Conservation (phyloP, 2,888 invertebrate genomes). For the Heliconius cydno region DNA sequence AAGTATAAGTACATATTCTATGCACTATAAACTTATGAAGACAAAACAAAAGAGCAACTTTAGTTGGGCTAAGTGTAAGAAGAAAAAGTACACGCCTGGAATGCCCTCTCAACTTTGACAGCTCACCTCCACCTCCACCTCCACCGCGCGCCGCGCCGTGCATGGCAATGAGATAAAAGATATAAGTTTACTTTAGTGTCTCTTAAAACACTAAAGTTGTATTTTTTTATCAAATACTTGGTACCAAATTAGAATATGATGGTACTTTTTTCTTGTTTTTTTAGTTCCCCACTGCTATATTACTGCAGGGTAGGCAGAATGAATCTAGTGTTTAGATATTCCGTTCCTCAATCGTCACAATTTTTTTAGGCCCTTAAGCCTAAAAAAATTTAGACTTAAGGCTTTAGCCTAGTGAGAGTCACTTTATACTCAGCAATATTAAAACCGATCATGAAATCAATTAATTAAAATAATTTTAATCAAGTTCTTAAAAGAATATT, state of each 20-base stretch:
- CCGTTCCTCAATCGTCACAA: too few relatives aligned
- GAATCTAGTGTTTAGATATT: too few relatives aligned
- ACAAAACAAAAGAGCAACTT: slow-evolving; percentile 11
- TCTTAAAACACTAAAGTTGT: not conserved
- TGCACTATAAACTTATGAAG: not conserved
- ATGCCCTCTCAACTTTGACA: slow-evolving; percentile 38
- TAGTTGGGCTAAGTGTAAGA: not conserved
- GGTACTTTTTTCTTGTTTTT: too few relatives aligned
- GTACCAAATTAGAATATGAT: not conserved
- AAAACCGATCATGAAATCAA: too few relatives aligned
- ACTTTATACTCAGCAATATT: not conserved
- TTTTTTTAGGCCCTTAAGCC: too few relatives aligned
- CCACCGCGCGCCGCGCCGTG: not conserved
- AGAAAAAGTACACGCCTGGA: slow-evolving; percentile 26
- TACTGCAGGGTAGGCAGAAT: too few relatives aligned
- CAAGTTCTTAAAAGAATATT: too few relatives aligned
- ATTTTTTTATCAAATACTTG: not conserved
- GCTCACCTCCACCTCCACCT: slow-evolving; percentile 22
- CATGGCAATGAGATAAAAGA: slow-evolving; percentile 18
- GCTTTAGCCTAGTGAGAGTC: not conserved
- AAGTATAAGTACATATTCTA: not conserved
- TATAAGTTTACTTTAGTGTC: not conserved
- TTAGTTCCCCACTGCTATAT: too few relatives aligned
- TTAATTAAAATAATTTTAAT: not conserved
- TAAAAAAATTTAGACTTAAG: too few relatives aligned